phyloP scores from a whole-genome alignment of 1,140 invertebrate genomes.

The Drosophila watanabei region DNA sequence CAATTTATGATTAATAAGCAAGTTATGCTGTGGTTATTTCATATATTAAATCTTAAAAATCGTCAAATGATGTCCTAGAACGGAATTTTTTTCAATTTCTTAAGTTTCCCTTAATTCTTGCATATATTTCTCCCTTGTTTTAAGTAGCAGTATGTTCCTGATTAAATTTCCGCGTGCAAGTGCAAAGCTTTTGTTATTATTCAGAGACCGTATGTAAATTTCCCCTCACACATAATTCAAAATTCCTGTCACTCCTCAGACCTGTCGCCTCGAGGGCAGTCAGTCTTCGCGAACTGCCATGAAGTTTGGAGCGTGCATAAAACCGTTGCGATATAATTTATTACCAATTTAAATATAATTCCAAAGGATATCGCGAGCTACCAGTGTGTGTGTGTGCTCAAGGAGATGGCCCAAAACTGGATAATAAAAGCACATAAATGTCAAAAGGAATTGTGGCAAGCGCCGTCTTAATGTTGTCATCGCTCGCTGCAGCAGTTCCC shows the following conservation, averaged over 20 bases:
- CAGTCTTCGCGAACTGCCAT: constrained; percentile 8
- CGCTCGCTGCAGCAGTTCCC: constrained; percentile 27
- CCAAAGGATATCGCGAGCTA: constrained; percentile 2
- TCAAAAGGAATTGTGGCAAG: constrained; percentile 40
- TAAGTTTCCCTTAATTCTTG: not conserved
- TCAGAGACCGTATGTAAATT: constrained; percentile 52
- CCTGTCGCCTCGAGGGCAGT: constrained; percentile 38
- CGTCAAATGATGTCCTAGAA: too few species aligned
- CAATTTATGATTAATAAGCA: constrained; percentile 3
- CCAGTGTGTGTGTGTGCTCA: not conserved
- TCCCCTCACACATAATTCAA: constrained; percentile 64
- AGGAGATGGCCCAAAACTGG: constrained; percentile 7
- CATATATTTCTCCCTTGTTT: not conserved
- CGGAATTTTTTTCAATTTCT: too few species aligned
- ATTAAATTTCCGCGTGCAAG: constrained; percentile 47
- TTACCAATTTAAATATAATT: constrained; percentile 52
- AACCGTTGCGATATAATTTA: constrained; percentile 30
- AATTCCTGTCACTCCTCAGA: constrained; percentile 70
- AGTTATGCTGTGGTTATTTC: not conserved
- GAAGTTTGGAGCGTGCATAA: constrained; percentile 27
- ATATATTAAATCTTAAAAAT: too few species aligned
- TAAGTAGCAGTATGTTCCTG: constrained; percentile 15
- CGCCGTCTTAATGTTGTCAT: constrained; percentile 63
- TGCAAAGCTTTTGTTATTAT: constrained; percentile 57
- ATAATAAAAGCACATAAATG: constrained; percentile 48